Conservation (phyloP, 2,113 vertebrate genomes). For the Python bivittatus region DNA sequence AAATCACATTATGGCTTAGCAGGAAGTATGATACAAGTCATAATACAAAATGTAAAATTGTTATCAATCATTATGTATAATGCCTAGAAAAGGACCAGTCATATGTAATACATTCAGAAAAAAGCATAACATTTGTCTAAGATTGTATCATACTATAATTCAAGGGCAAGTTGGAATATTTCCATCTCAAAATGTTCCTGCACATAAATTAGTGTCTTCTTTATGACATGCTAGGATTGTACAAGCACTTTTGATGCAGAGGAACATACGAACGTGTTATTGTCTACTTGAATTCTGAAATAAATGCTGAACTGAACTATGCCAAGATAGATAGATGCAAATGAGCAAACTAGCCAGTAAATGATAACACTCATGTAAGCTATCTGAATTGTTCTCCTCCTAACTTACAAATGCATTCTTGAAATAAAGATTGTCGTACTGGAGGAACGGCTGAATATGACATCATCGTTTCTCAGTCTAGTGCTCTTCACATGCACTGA, state of each 20-base stretch:
- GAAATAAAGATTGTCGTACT: neutral
- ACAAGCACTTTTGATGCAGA: neutral
- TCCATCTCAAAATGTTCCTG: neutral
- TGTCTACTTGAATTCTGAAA: neutral
- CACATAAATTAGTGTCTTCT: neutral
- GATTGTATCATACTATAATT: neutral
- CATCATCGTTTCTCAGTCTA: neutral
- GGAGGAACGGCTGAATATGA: neutral
- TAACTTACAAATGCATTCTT: neutral
- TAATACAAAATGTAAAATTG: neutral
- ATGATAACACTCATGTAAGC: neutral
- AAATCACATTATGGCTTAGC: neutral
- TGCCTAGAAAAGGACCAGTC: neutral
- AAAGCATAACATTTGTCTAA: neutral
- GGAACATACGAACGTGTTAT: neutral
- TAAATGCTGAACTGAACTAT: neutral
- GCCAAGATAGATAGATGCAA: neutral
- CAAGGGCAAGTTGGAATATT: neutral
- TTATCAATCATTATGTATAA: neutral
- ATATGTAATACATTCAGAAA: neutral
- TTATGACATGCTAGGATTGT: neutral
- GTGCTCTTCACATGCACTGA: neutral
- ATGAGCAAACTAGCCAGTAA: neutral
- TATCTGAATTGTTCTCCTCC: neutral
- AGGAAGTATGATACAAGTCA: neutral